Evolutionary conservation across 1,140 invertebrate genomes (phyloP), one percentile per base, ranked within the genome.

Genomic region (Trachymyrmex cornetzi): DNA sequence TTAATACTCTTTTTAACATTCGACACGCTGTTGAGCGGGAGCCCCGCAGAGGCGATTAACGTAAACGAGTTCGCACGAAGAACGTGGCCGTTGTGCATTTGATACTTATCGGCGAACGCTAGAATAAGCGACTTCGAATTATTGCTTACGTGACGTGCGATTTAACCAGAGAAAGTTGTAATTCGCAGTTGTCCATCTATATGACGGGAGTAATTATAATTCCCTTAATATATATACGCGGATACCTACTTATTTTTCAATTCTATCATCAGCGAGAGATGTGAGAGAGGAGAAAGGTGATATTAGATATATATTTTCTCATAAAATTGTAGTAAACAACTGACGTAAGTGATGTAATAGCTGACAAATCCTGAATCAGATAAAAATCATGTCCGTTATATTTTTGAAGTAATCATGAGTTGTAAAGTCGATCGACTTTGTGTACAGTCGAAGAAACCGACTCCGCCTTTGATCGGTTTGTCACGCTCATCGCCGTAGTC

Each of bases 371-470:
- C 0, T 3, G 14, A 71, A 14, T 44, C 34, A 30, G 24, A 82
- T 82, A 59, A 72, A 55, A 27, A 48, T 50, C 27, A 55, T 19
- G 22, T 27, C 16, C 19, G 24, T 7, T 38, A 34, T 24, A 19
- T 22, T 75, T 48, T 30, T 30, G 19, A 75, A 50, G 38, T 61
- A 63, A 84, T 74, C 55, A 11, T 22, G 38, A 63, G 24, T 48
- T 61, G 61, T 53, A 80, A 81, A 89, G 88, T 89, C 87, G 87
- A 89, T 89, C 87, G 66, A 30, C 44, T 63, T 2, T 27, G 30
- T 50, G 34, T 61, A 24, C 71, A 27, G 22, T 12, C 34, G 55
- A 63, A 63, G 80, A 61, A 75, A 79, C 81, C 69, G 87, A 88
- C 82, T 64, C 67, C 59, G 57, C 88, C 53, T 82, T 87, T 87